A percentile compares a stretch with the other conserved stretches of the same genome.
Conservation (phyloP, 1,140 invertebrate species). For the Drosophila nannoptera region DNA sequence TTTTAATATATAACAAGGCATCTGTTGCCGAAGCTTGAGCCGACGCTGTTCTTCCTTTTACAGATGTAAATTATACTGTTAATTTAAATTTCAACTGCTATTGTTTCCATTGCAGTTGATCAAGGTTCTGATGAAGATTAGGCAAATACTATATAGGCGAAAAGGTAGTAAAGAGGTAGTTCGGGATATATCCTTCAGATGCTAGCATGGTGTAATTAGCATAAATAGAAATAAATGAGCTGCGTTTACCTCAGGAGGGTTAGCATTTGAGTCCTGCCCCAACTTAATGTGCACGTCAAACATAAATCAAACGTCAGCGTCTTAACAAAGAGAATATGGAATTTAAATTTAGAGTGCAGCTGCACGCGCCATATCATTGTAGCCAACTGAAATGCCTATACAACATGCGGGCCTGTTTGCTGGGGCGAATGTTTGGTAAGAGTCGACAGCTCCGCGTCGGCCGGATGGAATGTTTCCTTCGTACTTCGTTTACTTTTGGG, state of each 20-base stretch:
- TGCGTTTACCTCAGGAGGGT: neutral
- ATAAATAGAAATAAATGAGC: neutral
- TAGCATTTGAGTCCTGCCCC: conserved; percentile 5
- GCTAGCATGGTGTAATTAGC: neutral
- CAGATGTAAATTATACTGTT: too few relatives aligned
- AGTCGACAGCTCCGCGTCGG: conserved; percentile 4
- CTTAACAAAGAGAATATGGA: conserved; percentile 1
- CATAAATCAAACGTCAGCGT: conserved; percentile 24
- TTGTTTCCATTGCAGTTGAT: too few relatives aligned
- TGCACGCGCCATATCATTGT: conserved; percentile 12
- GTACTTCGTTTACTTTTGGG: conserved; percentile 18
- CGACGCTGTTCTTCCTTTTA: too few relatives aligned
- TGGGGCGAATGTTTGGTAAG: conserved; percentile 25
- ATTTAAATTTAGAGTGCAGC: conserved; percentile 33
- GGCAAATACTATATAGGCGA: too few relatives aligned
- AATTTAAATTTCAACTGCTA: neutral
- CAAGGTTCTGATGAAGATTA: neutral
- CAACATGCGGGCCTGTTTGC: conserved; percentile 3
- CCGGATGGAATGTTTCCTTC: conserved; percentile 38
- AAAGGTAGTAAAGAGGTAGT: too few relatives aligned
- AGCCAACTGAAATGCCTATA: conserved; percentile 26
- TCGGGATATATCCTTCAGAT: neutral
- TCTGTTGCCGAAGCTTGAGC: too few relatives aligned
- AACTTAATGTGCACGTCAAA: conserved; percentile 14
- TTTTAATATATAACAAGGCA: neutral